Evolutionary conservation across 2,113 vertebrate genomes (phyloP).

Genomic region (Ivindomyrus marchei): DNA sequence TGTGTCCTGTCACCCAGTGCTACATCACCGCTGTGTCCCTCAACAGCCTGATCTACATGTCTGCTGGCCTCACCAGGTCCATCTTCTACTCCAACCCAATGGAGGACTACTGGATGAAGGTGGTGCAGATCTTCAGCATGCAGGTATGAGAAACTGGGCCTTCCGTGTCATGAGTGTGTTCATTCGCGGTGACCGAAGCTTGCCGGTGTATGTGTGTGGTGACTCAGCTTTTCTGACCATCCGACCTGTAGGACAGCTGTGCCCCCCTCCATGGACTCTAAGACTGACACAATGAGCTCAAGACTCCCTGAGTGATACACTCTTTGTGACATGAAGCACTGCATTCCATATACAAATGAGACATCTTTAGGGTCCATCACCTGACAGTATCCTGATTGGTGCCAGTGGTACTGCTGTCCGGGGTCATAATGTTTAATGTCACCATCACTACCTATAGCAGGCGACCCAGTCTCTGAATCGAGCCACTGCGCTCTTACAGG

Average conservation of each 20-base stretch:
- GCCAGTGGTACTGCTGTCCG: neutral
- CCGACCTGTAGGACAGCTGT: neutral
- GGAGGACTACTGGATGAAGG: constrained; percentile 97
- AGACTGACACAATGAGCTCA: too few relatives aligned
- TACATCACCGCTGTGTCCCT: constrained; percentile 93
- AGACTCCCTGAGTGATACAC: neutral
- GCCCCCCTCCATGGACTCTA: too few relatives aligned
- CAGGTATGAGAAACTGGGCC: constrained; percentile 66
- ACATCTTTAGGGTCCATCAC: neutral
- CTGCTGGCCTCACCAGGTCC: constrained; percentile 88
- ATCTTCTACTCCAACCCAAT: constrained; percentile 91
- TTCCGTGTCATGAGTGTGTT: neutral
- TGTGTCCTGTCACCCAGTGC: constrained; percentile 81
- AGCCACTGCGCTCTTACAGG: neutral
- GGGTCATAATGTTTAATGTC: neutral
- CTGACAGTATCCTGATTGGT: neutral
- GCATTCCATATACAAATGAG: neutral
- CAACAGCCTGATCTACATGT: constrained; percentile 90
- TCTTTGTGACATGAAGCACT: neutral
- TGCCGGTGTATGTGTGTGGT: neutral
- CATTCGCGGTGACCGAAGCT: neutral
- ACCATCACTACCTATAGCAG: neutral
- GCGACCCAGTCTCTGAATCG: neutral
- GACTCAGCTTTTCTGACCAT: neutral
- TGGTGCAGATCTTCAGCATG: constrained; percentile 87